Evolutionary conservation across 2,797 vertebrate genomes (phyloP).

Genomic region (Ataeniobius toweri): DNA sequence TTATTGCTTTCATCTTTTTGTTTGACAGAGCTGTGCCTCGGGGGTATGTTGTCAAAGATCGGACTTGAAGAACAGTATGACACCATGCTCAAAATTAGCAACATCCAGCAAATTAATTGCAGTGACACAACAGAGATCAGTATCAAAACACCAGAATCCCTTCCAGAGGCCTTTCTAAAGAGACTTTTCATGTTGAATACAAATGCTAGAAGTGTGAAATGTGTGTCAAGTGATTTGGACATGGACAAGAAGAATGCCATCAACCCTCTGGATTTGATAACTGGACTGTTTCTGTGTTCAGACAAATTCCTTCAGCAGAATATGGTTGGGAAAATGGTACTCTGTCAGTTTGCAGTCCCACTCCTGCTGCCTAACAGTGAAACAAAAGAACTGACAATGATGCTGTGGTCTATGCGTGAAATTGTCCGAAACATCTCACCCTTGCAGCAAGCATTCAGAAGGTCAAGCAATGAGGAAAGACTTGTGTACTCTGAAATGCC

Average conservation of each 20-base stretch:
- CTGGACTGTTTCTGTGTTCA: slow-evolving; percentile 44
- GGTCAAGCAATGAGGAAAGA: slow-evolving; percentile 68
- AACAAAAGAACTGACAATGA: slow-evolving; percentile 59
- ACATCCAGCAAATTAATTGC: slow-evolving; percentile 64
- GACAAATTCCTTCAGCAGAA: slow-evolving; percentile 47
- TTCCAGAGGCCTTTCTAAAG: slow-evolving; percentile 68
- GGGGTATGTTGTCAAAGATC: slow-evolving; percentile 63
- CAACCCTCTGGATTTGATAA: slow-evolving; percentile 47
- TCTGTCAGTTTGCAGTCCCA: slow-evolving; percentile 80
- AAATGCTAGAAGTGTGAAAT: slow-evolving; percentile 60
- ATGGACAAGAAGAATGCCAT: slow-evolving; percentile 12
- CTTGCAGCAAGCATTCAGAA: slow-evolving; percentile 44
- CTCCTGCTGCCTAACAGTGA: slow-evolving; percentile 73
- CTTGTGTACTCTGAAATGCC: slow-evolving; percentile 52
- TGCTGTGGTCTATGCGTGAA: slow-evolving; percentile 77
- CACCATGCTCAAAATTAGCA: slow-evolving; percentile 65
- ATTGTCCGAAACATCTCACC: slow-evolving; percentile 73
- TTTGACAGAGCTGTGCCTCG: slow-evolving; percentile 37
- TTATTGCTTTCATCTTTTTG: slow-evolving; percentile 13
- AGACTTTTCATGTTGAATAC: slow-evolving; percentile 69
- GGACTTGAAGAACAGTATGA: slow-evolving; percentile 64
- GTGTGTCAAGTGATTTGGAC: not conserved
- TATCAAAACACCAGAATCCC: slow-evolving; percentile 46
- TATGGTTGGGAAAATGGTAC: slow-evolving; percentile 64
- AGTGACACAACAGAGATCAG: slow-evolving; percentile 53